Percentiles rank a stretch among this genome's conserved stretches.
These are phyloP conservation scores for Phymanthus crucifer DNA, from an alignment of 92 coral and sea anemone species.

Conservation along the genomic window DNA sequence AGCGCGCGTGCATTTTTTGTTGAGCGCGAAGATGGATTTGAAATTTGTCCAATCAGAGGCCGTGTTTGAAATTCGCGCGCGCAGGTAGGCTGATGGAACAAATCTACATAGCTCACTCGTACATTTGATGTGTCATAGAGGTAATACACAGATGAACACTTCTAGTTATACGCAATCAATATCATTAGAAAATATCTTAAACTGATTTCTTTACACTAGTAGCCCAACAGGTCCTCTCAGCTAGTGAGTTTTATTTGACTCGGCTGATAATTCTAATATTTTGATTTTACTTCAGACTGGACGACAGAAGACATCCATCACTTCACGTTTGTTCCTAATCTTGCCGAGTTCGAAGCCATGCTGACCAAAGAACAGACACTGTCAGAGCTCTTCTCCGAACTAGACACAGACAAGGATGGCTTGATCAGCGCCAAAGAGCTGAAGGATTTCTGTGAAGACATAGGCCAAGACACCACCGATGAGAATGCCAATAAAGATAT, in stretches of 20 bases:
- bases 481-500: slow-evolving; percentile 90
- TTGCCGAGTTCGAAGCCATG: slow-evolving; percentile 99
- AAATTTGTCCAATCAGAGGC: no score
- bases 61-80: no score
- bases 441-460: slow-evolving; percentile 92
- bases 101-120: no score
- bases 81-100: no score
- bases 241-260: background rate
- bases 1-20: no score
- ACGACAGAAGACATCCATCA: slow-evolving; percentile 75
- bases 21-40: no score
- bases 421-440: slow-evolving; percentile 88
- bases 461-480: slow-evolving; percentile 87
- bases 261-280: background rate
- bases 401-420: slow-evolving; percentile 92
- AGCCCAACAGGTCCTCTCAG: background rate
- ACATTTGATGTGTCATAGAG: no score
- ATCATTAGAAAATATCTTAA: no score
- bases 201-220: background rate
- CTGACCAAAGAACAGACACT: slow-evolving; percentile 93
- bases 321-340: slow-evolving; percentile 89
- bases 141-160: no score
- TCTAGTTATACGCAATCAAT: no score
- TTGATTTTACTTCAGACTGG: slow-evolving; percentile 38
- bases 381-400: slow-evolving; percentile 89